These are phyloP conservation scores for Fulica atra DNA, from an alignment of 2,113 vertebrate genomes.

Conservation along the genomic window DNA sequence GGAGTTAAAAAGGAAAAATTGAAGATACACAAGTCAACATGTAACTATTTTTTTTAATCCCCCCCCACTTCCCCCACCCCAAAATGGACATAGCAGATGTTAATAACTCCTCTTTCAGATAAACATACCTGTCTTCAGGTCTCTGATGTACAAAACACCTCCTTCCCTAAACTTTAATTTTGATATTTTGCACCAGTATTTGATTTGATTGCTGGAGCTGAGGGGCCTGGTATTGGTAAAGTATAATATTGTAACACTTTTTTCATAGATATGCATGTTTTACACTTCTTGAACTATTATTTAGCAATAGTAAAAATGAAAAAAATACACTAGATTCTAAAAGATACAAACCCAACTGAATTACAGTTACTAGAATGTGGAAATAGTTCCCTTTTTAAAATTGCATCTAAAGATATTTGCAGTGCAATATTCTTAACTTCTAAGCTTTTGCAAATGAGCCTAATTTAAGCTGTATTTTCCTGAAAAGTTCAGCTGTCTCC, in stretches of 20 bases:
- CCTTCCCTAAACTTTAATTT: neutral
- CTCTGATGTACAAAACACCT: neutral
- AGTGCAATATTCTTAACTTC: neutral
- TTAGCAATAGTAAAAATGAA: neutral
- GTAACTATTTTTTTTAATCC: neutral
- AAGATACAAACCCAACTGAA: neutral
- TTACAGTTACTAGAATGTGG: neutral
- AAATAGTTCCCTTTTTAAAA: neutral
- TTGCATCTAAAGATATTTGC: neutral
- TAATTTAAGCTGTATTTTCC: neutral
- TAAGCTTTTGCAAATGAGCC: neutral
- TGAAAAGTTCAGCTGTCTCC: neutral
- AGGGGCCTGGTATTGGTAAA: neutral
- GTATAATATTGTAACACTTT: neutral
- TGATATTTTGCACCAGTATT: neutral
- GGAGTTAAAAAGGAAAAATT: neutral
- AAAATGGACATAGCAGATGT: neutral
- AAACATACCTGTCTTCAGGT: neutral
- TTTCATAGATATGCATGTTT: neutral
- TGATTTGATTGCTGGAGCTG: neutral
- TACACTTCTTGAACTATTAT: neutral
- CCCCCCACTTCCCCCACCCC: too few species aligned
- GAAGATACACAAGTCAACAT: neutral
- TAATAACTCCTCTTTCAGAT: neutral
- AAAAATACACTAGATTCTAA: neutral